Evolutionary conservation across 2,113 vertebrate genomes (phyloP), one percentile per base, ranked within the genome.

Genomic region (Perognathus longimembris): DNA sequence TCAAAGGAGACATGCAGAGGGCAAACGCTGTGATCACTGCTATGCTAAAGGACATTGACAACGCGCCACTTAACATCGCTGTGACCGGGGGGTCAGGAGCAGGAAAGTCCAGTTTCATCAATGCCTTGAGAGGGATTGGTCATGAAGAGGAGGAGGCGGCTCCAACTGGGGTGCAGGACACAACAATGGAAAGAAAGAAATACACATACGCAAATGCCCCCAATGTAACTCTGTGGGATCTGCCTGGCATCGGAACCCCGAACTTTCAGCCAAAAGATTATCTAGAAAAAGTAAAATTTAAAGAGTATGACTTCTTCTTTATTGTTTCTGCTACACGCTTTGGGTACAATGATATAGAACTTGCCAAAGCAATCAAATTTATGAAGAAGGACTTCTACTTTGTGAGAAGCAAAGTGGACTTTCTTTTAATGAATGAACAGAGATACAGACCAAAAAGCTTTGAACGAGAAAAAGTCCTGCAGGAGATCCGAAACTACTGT

Each of bases 301-400:
- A 3, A 3, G 93, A 94, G 30, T 87, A 94, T 76, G 88, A 91
- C 54, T 94, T 91, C 64, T 94, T 94, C 61, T 92, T 98, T n/a
- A 90, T 98, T 38, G 17, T 97, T 21, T 96, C 95, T 26, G 50
- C 95, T 21, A 70, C 94, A 54, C 78, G 96, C 76, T 88, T 97
- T 63, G 80, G 22, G 54, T 6, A 93, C 50, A 42, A 78, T 36
- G 86, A 89, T 26, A 36, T 95, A 54, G 82, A 94, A 8, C 89
- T 98, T 3, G 85, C 96, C 38, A 74, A 92, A n/a, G 84, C 88
- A 20, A 34, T 96, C 24, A 84, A 61, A 40, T 70, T 61, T 1
- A 73, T 95, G 69, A 93, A 93, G 20, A 97, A 95, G 80, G 85
- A 96, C n/a, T 93, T 96, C 66, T 94, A 92, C 34, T 96, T 96